A percentile compares a stretch with the other conserved stretches of the same genome.
Evolutionary conservation across 2,797 vertebrate genomes (phyloP).

Genomic region (Eupleurogrammus muticus): DNA sequence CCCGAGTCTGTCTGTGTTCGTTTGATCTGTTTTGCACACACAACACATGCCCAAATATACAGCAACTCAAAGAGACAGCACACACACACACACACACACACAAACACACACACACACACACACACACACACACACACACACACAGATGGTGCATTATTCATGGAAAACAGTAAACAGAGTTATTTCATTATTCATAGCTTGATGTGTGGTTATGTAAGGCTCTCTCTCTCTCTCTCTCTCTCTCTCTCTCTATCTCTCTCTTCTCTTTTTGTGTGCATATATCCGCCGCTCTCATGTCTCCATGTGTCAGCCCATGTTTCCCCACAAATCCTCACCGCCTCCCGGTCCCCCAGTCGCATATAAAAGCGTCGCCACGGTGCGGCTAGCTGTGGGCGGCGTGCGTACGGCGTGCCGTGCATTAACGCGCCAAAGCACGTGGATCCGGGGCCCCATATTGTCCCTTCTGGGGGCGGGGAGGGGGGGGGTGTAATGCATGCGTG

Average conservation of each 20-base stretch:
- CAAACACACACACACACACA: background rate
- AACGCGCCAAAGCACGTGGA: slow-evolving; percentile 30
- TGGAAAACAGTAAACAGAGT: slow-evolving; percentile 45
- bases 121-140: slow-evolving; percentile 9
- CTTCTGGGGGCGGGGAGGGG: background rate
- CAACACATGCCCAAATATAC: background rate
- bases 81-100: background rate
- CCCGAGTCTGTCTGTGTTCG: slow-evolving; percentile 45
- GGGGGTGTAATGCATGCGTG: slow-evolving; percentile 10
- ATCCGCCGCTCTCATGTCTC: slow-evolving; percentile 16
- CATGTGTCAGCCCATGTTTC: slow-evolving; percentile 17
- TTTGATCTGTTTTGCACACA: slow-evolving; percentile 54
- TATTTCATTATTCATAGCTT: slow-evolving; percentile 63
- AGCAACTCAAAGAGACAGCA: no score
- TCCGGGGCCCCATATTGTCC: slow-evolving; percentile 17
- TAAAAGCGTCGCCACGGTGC: slow-evolving; percentile 21
- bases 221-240: slow-evolving; percentile 21
- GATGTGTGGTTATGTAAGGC: slow-evolving; percentile 57
- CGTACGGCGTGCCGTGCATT: slow-evolving; percentile 16
- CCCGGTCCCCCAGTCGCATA: background rate
- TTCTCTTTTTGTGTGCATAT: slow-evolving; percentile 2
- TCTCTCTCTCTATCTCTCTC: no score
- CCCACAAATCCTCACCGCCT: slow-evolving; percentile 17
- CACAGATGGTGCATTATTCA: slow-evolving; percentile 57
- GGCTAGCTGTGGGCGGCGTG: background rate